Evolutionary conservation across 2,888 invertebrate genomes (phyloP).

Genomic region (Habrosyne pyritoides): DNA sequence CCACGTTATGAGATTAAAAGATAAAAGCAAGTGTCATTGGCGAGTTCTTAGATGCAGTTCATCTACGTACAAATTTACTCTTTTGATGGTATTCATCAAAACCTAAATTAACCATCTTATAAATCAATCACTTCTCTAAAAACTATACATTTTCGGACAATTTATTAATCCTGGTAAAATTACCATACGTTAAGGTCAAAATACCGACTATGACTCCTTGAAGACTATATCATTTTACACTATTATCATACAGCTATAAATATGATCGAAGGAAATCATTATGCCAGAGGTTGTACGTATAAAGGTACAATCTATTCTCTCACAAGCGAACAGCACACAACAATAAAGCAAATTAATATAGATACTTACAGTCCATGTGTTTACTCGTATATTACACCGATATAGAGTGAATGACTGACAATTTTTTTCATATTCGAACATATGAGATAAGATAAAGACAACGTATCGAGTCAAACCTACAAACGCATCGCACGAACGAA

Average conservation of each 20-base stretch:
- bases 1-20: background rate
- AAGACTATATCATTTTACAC: background rate
- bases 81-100: too few relatives aligned
- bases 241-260: background rate
- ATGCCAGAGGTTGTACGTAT: conserved; percentile 25
- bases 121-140: too few relatives aligned
- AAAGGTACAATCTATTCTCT: background rate
- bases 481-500: conserved; percentile 27
- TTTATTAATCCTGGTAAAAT: too few relatives aligned
- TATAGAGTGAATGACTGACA: conserved; percentile 47
- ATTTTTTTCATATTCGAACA: conserved; percentile 45
- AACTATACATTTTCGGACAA: too few relatives aligned
- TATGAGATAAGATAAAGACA: conserved; percentile 61
- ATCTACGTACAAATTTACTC: too few relatives aligned
- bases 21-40: background rate
- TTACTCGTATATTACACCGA: conserved; percentile 36
- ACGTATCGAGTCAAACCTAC: conserved; percentile 39
- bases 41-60: too few relatives aligned
- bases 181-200: too few relatives aligned
- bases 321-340: conserved; percentile 15
- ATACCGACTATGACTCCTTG: background rate
- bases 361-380: conserved; percentile 62
- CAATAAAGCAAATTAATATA: conserved; percentile 25
- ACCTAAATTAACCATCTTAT: too few relatives aligned
- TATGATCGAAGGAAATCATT: conserved; percentile 23